Conservation (phyloP, 2,113 vertebrate species). For the Aphelocoma coerulescens region DNA sequence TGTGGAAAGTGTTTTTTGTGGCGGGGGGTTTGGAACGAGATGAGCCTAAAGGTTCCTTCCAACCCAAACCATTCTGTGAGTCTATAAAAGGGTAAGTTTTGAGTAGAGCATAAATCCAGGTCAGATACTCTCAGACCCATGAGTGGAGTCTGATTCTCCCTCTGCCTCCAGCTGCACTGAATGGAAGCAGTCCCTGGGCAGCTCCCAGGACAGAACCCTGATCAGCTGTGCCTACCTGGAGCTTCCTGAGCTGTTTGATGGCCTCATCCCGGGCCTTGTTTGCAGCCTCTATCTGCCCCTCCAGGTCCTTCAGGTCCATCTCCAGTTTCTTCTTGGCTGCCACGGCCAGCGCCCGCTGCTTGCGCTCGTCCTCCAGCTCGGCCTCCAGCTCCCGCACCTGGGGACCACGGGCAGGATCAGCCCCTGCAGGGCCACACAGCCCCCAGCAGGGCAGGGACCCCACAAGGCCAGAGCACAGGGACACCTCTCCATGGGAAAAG, state of each 20-base stretch:
- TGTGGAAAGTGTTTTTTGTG: neutral
- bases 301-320: constrained; percentile 94
- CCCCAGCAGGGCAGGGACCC: neutral
- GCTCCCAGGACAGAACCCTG: neutral
- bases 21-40: neutral
- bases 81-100: neutral
- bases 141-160: neutral
- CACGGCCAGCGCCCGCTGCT: constrained; percentile 90
- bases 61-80: neutral
- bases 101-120: neutral
- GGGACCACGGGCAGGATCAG: neutral
- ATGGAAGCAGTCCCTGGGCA: neutral
- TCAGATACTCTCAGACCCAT: neutral
- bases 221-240: constrained; percentile 79
- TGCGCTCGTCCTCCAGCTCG: constrained; percentile 94
- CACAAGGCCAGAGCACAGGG: neutral
- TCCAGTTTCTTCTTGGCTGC: constrained; percentile 96
- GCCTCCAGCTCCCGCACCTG: constrained; percentile 96
- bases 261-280: constrained; percentile 95
- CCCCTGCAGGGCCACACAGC: neutral
- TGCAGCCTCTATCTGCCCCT: constrained; percentile 90
- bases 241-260: constrained; percentile 93
- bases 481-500: accelerated
- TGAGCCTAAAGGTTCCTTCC: neutral
- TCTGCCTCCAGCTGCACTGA: neutral